Percentiles rank a stretch among this genome's conserved stretches.
These are phyloP conservation scores for Seison nebaliae DNA, from an alignment of 1,140 invertebrate genomes.

Conservation along the genomic window DNA sequence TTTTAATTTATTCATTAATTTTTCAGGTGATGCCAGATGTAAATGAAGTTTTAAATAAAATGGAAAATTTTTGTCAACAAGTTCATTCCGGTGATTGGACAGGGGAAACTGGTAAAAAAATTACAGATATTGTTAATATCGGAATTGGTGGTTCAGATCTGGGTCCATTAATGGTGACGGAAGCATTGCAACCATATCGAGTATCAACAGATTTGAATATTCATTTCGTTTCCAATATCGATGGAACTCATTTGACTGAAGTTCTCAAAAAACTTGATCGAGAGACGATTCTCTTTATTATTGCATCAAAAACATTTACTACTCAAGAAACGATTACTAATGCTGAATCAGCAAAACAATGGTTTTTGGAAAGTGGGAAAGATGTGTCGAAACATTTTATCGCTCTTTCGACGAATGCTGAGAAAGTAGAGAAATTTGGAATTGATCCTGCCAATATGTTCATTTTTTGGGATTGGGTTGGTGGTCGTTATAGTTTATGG, in stretches of 20 bases:
- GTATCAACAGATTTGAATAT: slow-evolving; percentile 46
- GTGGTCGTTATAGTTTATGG: slow-evolving; percentile 86
- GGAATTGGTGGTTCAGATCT: slow-evolving; percentile 96
- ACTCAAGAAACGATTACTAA: slow-evolving; percentile 99
- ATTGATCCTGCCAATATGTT: slow-evolving; percentile 94
- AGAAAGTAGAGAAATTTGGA: slow-evolving; percentile 71
- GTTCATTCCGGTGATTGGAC: slow-evolving; percentile 45
- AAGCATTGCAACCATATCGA: slow-evolving; percentile 38
- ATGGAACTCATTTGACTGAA: slow-evolving; percentile 87
- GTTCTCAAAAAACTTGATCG: slow-evolving; percentile 62
- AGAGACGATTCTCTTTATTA: slow-evolving; percentile 81
- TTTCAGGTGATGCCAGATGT: slow-evolving; percentile 58
- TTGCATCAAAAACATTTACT: slow-evolving; percentile 95
- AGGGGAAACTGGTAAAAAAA: slow-evolving; percentile 70
- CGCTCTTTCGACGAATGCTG: slow-evolving; percentile 70
- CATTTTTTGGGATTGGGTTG: slow-evolving; percentile 99
- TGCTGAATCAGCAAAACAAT: slow-evolving; percentile 73
- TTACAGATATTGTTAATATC: slow-evolving; percentile 94
- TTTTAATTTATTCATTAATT: not conserved
- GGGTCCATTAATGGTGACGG: slow-evolving; percentile 14
- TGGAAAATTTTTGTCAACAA: slow-evolving; percentile 52
- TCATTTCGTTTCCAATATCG: slow-evolving; percentile 96
- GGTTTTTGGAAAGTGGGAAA: slow-evolving; percentile 60
- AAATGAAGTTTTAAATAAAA: slow-evolving; percentile 63
- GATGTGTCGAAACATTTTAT: slow-evolving; percentile 93